Conservation (phyloP, 2,888 invertebrate species). For the Melinaea menophilus region DNA sequence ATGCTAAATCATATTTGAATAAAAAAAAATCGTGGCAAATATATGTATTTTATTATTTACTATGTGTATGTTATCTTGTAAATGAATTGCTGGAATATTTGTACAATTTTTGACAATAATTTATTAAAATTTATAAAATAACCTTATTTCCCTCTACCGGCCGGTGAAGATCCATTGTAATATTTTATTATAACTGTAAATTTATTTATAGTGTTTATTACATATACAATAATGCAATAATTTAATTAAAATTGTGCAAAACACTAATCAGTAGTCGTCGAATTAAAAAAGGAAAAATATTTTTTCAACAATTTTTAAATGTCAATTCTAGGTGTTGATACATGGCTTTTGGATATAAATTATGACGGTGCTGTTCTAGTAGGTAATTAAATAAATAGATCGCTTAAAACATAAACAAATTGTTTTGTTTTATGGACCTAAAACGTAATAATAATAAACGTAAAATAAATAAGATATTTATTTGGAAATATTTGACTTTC, state of each 20-base stretch:
- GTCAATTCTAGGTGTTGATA: neutral
- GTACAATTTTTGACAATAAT: neutral
- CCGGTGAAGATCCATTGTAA: constrained; percentile 66
- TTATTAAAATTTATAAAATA: constrained; percentile 1
- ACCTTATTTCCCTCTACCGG: constrained; percentile 74
- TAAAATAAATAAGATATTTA: no score
- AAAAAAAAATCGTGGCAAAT: no score
- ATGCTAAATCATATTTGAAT: neutral
- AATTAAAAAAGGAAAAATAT: neutral
- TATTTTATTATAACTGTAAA: neutral
- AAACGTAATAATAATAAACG: no score
- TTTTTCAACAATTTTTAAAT: neutral
- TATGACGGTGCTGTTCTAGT: no score
- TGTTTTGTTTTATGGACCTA: no score
- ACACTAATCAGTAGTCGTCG: neutral
- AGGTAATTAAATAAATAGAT: no score
- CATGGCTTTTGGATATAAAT: neutral
- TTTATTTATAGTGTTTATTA: neutral
- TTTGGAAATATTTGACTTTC: no score
- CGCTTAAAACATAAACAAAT: no score
- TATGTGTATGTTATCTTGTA: neutral
- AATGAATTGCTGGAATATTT: neutral
- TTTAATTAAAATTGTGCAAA: constrained; percentile 23
- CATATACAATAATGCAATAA: constrained; percentile 33
- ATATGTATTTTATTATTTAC: no score